Conservation (phyloP, 2,797 vertebrate species). For the Pelodytes ibericus region DNA sequence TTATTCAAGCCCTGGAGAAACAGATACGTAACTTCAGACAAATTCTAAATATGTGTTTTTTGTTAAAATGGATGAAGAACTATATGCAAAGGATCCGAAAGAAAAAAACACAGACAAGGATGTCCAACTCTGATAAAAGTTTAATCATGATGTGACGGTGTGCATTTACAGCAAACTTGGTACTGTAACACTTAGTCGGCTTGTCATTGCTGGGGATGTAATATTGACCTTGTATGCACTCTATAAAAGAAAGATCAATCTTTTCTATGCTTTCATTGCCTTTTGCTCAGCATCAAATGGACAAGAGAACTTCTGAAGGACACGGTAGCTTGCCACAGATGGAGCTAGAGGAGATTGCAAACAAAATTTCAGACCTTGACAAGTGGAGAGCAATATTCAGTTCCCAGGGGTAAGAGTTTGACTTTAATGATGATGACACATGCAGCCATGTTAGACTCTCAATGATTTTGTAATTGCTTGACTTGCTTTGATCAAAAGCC, state of each 20-base stretch:
- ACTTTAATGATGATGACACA: background rate
- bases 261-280: background rate
- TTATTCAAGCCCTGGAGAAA: conserved; percentile 54
- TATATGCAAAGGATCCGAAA: conserved; percentile 1
- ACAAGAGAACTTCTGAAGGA: background rate
- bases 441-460: background rate
- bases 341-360: conserved; percentile 74
- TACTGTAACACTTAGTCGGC: conserved; percentile 16
- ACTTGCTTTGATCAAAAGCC: background rate
- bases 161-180: conserved; percentile 35
- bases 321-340: background rate
- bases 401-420: conserved; percentile 63
- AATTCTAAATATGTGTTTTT: conserved; percentile 29
- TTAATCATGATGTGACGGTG: conserved; percentile 32
- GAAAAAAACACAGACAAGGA: conserved; percentile 11
- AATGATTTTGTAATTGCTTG: background rate
- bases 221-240: background rate
- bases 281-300: background rate
- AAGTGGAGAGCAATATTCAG: conserved; percentile 76
- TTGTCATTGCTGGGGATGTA: conserved; percentile 14
- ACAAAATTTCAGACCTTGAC: conserved; percentile 73
- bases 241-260: conserved; percentile 30
- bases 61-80: conserved; percentile 63
- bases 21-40: conserved; percentile 36
- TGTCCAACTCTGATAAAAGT: conserved; percentile 53